Conservation (phyloP, 2,888 invertebrate genomes). For the Tetranychus piercei region DNA sequence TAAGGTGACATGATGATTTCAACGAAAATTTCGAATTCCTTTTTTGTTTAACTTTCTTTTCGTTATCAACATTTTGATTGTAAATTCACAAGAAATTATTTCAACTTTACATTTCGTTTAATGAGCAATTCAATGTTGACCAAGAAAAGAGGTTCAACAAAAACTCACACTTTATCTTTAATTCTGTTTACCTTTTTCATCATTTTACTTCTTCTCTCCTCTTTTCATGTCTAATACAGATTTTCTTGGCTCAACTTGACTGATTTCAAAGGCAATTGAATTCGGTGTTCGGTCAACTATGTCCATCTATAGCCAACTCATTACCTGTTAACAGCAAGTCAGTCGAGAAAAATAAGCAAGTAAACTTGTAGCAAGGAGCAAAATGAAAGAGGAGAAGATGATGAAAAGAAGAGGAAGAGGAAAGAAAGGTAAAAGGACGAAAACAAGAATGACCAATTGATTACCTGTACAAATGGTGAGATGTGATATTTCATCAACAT, state of each 20-base stretch:
- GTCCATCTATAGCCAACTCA: not conserved
- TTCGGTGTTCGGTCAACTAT: not conserved
- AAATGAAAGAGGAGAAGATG: not conserved
- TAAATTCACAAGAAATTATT: not conserved
- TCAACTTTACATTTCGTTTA: not conserved
- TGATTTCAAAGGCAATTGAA: not conserved
- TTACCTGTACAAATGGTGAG: not conserved
- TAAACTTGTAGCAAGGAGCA: not conserved
- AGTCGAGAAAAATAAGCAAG: not conserved
- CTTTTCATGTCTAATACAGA: not conserved
- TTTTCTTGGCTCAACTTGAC: not conserved
- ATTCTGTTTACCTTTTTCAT: no score
- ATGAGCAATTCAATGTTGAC: not conserved
- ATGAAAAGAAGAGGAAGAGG: not conserved
- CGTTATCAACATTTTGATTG: not conserved
- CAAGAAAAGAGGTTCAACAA: no score
- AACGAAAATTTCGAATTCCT: not conserved
- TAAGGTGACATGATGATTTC: not conserved
- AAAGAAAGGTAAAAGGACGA: not conserved
- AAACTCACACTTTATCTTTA: no score
- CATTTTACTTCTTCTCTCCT: not conserved
- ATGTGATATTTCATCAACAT: not conserved
- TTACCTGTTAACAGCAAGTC: not conserved
- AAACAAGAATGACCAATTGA: not conserved
- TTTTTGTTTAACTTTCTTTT: not conserved